Evolutionary conservation across 2,888 invertebrate species (phyloP).

Genomic region (Auanema freiburgensis): DNA sequence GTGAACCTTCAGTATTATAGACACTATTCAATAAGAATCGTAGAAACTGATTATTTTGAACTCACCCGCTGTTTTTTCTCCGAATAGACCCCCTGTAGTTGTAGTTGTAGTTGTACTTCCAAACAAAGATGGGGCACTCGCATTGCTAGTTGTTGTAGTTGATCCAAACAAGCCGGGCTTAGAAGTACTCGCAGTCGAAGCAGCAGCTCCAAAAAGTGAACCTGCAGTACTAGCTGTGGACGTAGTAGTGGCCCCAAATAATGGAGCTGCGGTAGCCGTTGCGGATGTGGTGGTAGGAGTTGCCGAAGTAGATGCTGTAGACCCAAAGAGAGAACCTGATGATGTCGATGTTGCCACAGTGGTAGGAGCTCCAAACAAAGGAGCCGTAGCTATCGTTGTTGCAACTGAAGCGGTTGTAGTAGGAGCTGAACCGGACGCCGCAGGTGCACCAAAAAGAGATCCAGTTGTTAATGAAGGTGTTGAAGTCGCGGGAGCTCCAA

Average conservation of each 20-base stretch:
- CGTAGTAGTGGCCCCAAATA: not conserved
- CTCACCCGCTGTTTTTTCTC: not conserved
- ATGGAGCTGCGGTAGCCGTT: not conserved
- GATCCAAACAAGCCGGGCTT: not conserved
- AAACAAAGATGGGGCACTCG: constrained; percentile 9
- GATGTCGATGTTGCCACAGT: not conserved
- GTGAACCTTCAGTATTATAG: too few relatives aligned
- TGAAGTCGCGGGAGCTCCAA: not conserved
- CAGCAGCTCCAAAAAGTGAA: constrained; percentile 20
- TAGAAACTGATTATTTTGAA: too few relatives aligned
- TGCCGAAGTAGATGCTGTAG: constrained; percentile 16
- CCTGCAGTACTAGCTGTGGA: not conserved
- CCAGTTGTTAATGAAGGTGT: not conserved
- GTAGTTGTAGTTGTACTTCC: constrained; percentile 14
- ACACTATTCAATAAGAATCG: too few relatives aligned
- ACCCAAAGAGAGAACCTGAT: constrained; percentile 18
- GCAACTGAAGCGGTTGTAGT: constrained; percentile 8
- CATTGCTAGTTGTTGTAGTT: constrained; percentile 4
- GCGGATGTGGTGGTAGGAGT: not conserved
- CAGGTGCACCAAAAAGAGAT: constrained; percentile 19
- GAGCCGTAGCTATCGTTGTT: not conserved
- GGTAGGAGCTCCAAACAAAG: constrained; percentile 1
- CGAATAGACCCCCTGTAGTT: constrained; percentile 1
- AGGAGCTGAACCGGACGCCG: constrained; percentile 11
- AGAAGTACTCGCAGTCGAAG: constrained; percentile 10